These are phyloP conservation scores for Oryzias dopingdopingensis DNA, from an alignment of 2,797 vertebrate genomes.

Conservation along the genomic window DNA sequence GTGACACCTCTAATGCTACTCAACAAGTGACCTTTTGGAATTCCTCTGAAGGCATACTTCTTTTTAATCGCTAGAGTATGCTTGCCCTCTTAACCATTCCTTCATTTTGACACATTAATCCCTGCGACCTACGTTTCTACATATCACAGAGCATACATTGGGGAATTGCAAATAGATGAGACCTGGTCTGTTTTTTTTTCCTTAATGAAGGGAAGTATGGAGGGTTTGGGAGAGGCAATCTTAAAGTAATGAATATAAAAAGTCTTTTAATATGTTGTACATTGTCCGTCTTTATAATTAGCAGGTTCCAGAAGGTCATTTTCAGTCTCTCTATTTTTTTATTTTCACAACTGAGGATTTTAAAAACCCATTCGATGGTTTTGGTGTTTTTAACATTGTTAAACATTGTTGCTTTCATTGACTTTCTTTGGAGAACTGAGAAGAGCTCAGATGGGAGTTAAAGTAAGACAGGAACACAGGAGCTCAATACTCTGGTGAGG, in stretches of 20 bases:
- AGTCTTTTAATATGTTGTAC: neutral
- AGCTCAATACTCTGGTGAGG: no score
- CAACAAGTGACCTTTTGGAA: constrained; percentile 27
- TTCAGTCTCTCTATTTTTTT: neutral
- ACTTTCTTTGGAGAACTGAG: no score
- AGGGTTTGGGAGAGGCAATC: no score
- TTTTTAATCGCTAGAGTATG: neutral
- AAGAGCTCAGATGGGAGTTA: no score
- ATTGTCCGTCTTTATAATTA: neutral
- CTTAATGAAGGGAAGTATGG: neutral
- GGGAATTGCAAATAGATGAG: constrained; percentile 1
- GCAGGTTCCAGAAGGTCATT: neutral
- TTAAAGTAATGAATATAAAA: no score
- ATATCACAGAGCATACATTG: neutral
- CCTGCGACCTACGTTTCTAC: constrained; percentile 1
- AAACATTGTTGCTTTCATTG: no score
- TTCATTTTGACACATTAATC: no score
- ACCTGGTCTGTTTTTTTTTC: constrained; percentile 1
- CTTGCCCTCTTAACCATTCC: no score
- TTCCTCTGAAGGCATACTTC: constrained; percentile 22
- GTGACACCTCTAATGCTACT: constrained; percentile 35
- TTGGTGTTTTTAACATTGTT: no score
- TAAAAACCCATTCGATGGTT: no score
- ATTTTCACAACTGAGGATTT: neutral
- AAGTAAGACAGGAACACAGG: no score